These are phyloP conservation scores for Serranus cabrilla DNA, from an alignment of 2,797 vertebrate species.

Conservation along the genomic window DNA sequence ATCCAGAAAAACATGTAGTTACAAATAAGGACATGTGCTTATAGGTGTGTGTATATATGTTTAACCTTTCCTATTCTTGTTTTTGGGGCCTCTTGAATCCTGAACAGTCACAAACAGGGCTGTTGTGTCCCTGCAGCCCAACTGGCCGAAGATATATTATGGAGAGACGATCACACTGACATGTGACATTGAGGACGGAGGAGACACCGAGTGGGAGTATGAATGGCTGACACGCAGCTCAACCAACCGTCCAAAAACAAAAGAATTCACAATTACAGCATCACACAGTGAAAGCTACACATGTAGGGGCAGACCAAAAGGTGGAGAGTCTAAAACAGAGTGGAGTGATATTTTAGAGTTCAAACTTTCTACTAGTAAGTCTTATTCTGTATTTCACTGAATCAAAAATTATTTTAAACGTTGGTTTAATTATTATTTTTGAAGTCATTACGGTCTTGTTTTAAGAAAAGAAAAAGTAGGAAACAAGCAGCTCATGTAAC, in stretches of 20 bases:
- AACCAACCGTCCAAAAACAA: not conserved
- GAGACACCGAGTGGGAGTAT: slow-evolving; percentile 42
- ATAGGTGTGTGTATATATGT: too few relatives aligned
- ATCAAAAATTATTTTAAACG: too few relatives aligned
- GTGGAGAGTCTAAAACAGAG: not conserved
- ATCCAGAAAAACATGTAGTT: too few relatives aligned
- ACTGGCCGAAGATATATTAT: slow-evolving; percentile 28
- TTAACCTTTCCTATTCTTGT: not conserved
- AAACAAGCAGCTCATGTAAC: too few relatives aligned
- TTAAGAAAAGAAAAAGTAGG: too few relatives aligned
- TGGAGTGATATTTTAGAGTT: slow-evolving; percentile 16
- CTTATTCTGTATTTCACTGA: not conserved
- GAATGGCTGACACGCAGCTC: slow-evolving; percentile 4
- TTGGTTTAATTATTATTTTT: too few relatives aligned
- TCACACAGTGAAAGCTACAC: not conserved
- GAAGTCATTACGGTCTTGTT: too few relatives aligned
- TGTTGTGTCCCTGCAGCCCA: slow-evolving; percentile 28
- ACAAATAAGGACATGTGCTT: too few relatives aligned
- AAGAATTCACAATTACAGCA: not conserved
- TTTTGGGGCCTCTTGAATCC: not conserved
- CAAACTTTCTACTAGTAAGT: not conserved
- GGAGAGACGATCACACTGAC: slow-evolving; percentile 43
- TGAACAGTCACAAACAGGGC: not conserved
- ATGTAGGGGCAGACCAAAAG: slow-evolving; percentile 11
- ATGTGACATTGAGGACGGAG: slow-evolving; percentile 36